These are phyloP conservation scores for Patiria miniata DNA, from an alignment of 35 echinoderm and acorn worm species.

Conservation along the genomic window DNA sequence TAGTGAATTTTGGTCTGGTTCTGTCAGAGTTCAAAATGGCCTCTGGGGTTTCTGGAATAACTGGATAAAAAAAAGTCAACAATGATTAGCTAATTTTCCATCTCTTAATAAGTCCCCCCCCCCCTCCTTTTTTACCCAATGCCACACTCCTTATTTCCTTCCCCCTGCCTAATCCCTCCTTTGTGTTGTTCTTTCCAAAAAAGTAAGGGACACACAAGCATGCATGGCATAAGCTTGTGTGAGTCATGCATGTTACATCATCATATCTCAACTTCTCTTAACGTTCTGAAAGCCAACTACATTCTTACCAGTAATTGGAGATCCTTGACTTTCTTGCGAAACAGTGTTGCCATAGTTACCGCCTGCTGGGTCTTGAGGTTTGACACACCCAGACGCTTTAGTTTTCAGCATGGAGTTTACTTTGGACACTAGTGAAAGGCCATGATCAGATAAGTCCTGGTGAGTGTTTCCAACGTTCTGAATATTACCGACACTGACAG, in stretches of 20 bases:
- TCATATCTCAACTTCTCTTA: background rate
- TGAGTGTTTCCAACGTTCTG: background rate
- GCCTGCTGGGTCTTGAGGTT: background rate
- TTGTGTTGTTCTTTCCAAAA: too few species aligned
- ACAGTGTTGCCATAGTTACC: background rate
- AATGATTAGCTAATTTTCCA: background rate
- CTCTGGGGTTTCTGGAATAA: constrained; percentile 18
- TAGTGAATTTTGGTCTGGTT: background rate
- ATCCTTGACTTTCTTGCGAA: background rate
- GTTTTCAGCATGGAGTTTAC: background rate
- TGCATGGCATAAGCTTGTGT: background rate
- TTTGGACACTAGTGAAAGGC: background rate
- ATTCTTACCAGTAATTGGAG: background rate
- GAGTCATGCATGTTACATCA: background rate
- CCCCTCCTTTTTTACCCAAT: background rate
- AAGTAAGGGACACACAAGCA: too few species aligned
- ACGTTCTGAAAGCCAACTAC: too few species aligned
- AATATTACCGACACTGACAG: background rate
- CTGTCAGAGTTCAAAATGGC: background rate
- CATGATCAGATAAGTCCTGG: background rate
- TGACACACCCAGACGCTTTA: background rate
- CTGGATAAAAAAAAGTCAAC: background rate
- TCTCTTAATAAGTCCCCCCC: background rate
- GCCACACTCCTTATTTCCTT: background rate
- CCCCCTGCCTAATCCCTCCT: background rate